These are phyloP conservation scores for Sander vitreus DNA, from an alignment of 2,113 vertebrate species.

Conservation along the genomic window DNA sequence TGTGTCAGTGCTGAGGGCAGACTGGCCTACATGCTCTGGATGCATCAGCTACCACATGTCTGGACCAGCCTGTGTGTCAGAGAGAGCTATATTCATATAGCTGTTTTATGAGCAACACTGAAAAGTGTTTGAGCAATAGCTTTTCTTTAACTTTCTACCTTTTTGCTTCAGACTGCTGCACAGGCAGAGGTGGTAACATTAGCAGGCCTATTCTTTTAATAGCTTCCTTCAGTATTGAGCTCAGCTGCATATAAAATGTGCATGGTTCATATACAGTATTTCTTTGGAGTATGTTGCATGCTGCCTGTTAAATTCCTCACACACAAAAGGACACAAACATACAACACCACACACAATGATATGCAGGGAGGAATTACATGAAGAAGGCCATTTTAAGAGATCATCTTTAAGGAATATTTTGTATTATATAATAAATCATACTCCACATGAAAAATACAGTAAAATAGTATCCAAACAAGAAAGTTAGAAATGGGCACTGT, in stretches of 20 bases:
- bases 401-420: neutral
- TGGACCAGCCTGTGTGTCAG: constrained; percentile 29
- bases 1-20: constrained; percentile 51
- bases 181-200: neutral
- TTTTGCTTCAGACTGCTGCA: neutral
- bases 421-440: neutral
- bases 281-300: constrained; percentile 52
- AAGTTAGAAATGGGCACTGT: neutral
- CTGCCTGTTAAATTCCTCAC: neutral
- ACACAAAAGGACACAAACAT: neutral
- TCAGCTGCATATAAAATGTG: constrained; percentile 33
- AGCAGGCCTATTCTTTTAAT: constrained; percentile 20
- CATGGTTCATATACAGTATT: constrained; percentile 38
- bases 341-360: neutral
- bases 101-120: constrained; percentile 19
- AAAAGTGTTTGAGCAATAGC: constrained; percentile 18
- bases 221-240: neutral
- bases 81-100: constrained; percentile 60
- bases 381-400: neutral
- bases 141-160: neutral
- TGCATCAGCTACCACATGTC: constrained; percentile 40
- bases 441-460: neutral
- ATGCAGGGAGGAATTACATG: neutral
- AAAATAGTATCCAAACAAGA: neutral
- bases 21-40: constrained; percentile 53